These are phyloP conservation scores for Periphyllus acericola DNA, from an alignment of 2,888 invertebrate species.

Conservation along the genomic window DNA sequence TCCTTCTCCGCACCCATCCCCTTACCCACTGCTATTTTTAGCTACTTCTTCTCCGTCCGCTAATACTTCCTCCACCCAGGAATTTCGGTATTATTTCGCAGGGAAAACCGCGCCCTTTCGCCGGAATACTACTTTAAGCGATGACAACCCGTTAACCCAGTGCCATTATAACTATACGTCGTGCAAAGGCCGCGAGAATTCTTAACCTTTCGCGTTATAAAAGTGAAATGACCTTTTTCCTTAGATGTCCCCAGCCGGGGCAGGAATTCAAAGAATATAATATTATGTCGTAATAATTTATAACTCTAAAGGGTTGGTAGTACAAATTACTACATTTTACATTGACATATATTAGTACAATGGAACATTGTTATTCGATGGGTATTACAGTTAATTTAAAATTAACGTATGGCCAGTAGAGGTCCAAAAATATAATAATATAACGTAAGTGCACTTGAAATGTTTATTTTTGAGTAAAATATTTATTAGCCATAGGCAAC, in stretches of 20 bases:
- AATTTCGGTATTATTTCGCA: conserved; percentile 20
- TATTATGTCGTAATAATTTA: conserved; percentile 1
- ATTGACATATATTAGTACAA: not conserved
- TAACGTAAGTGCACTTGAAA: not conserved
- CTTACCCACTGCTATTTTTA: not conserved
- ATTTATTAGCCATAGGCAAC: not conserved
- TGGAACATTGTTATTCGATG: not conserved
- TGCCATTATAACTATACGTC: conserved; percentile 30
- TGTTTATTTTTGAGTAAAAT: not conserved
- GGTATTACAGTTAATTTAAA: not conserved
- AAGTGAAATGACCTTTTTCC: conserved; percentile 39
- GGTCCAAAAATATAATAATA: not conserved
- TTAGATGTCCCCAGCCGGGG: conserved; percentile 14
- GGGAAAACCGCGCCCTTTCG: conserved; percentile 35
- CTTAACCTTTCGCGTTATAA: conserved; percentile 52
- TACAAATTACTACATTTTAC: not conserved
- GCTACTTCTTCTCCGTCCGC: not conserved
- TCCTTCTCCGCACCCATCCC: not conserved
- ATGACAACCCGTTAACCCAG: conserved; percentile 47
- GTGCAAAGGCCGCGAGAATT: conserved; percentile 19
- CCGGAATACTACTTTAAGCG: conserved; percentile 19
- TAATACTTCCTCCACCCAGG: not conserved
- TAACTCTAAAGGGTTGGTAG: not conserved
- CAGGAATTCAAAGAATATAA: not conserved
- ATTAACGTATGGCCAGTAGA: not conserved